Evolutionary conservation across 1,140 invertebrate species (phyloP).

Genomic region (Aphaenogaster floridana): DNA sequence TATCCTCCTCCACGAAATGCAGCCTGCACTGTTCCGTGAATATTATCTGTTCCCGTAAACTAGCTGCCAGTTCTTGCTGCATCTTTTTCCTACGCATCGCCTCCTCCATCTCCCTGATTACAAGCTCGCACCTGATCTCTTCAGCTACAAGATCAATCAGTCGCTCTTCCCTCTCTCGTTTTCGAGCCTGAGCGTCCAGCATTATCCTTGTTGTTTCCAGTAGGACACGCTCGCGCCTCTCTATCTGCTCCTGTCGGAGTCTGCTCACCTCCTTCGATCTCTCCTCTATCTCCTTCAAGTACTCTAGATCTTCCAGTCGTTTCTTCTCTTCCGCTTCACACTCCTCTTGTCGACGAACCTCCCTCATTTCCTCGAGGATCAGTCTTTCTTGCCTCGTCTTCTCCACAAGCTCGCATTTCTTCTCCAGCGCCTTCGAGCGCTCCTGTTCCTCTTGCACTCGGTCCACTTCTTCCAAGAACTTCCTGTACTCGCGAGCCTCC

Average conservation of each 20-base stretch:
- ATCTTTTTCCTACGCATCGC: slow-evolving; percentile 54
- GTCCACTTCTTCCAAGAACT: slow-evolving; percentile 72
- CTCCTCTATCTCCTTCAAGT: slow-evolving; percentile 65
- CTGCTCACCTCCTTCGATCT: slow-evolving; percentile 33
- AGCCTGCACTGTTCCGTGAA: slow-evolving; percentile 74
- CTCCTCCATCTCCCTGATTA: slow-evolving; percentile 62
- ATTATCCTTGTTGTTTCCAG: slow-evolving; percentile 68
- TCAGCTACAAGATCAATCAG: slow-evolving; percentile 77
- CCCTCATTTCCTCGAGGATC: slow-evolving; percentile 69
- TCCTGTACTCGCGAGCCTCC: slow-evolving; percentile 72
- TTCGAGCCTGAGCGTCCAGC: slow-evolving; percentile 56
- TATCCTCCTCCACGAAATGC: slow-evolving; percentile 72
- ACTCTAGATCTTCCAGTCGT: slow-evolving; percentile 47
- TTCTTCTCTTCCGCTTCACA: slow-evolving; percentile 55
- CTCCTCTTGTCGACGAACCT: slow-evolving; percentile 53
- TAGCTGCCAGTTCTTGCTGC: slow-evolving; percentile 62
- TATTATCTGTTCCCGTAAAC: slow-evolving; percentile 76
- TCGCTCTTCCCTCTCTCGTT: slow-evolving; percentile 68
- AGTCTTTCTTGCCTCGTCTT: slow-evolving; percentile 67
- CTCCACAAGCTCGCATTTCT: slow-evolving; percentile 61
- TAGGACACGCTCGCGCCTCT: slow-evolving; percentile 64
- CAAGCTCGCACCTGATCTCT: slow-evolving; percentile 71
- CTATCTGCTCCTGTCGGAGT: slow-evolving; percentile 44
- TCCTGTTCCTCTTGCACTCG: slow-evolving; percentile 71
- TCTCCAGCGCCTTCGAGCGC: slow-evolving; percentile 12